Evolutionary conservation across 2,797 vertebrate species (phyloP).

Genomic region (Chaetodon trifasciatus): DNA sequence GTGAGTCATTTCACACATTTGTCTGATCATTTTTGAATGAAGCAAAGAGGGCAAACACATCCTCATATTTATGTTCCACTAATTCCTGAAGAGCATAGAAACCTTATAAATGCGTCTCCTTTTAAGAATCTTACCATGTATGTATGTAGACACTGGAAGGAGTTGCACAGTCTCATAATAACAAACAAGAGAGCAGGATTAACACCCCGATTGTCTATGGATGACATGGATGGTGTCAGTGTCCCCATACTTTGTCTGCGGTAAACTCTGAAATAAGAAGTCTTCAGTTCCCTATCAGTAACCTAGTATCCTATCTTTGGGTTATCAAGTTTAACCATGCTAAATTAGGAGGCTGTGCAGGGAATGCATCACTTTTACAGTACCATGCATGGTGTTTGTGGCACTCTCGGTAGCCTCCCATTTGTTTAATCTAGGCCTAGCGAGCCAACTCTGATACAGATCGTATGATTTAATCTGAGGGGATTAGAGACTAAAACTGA

Average conservation of each 20-base stretch:
- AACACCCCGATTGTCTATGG: neutral
- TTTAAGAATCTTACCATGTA: neutral
- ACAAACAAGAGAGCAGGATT: neutral
- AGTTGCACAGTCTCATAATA: conserved; percentile 12
- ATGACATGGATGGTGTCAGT: neutral
- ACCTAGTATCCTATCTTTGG: conserved; percentile 17
- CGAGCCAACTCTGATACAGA: conserved; percentile 79
- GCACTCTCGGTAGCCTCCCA: conserved; percentile 51
- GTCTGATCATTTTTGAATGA: neutral
- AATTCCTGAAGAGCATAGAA: neutral
- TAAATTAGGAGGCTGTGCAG: conserved; percentile 42
- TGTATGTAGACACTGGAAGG: neutral
- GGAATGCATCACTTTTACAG: conserved; percentile 35
- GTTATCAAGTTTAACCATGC: conserved; percentile 25
- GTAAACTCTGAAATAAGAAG: conserved; percentile 14
- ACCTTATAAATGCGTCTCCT: neutral
- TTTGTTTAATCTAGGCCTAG: conserved; percentile 72
- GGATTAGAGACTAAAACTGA: conserved; percentile 81
- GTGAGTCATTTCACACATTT: conserved; percentile 83
- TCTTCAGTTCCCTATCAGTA: conserved; percentile 21
- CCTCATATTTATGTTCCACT: conserved; percentile 1
- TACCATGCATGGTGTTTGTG: conserved; percentile 21
- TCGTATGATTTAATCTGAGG: conserved; percentile 84
- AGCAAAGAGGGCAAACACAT: conserved; percentile 10
- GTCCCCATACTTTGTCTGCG: conserved; percentile 1